Base-by-base conservation (phyloP, 2,797 vertebrate genomes). In the Distichodus sexfasciatus region DNA sequence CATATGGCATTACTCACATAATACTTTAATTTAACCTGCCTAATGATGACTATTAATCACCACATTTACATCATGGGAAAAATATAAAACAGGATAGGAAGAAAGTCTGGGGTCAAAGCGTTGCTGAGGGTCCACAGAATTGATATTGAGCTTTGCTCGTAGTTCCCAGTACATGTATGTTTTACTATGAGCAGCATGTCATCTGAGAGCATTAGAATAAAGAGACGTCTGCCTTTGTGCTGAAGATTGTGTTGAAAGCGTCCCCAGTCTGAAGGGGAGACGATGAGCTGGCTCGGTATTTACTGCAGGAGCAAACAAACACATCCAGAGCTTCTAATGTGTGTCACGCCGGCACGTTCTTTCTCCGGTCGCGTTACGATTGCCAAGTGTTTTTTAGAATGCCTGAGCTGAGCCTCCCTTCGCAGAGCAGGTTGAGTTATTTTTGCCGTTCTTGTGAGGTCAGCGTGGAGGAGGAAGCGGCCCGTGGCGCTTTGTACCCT, bases 141-240 rank as follows among this genome's bases (percentile, higher is more conserved):
- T 92, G 93, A 77, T 94, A 91, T 94, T 93, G 95, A 89, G 94
- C 95, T 91, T 85, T 87, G 84, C 46, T 86, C 85, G 51, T 60
- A n/a, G n/a, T 36, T 74, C 69, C 31, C 57, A n/a, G 35, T 33
- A 47, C 58, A 24, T 48, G 53, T 44, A 61, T 70, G 66, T 65
- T 76, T 67, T 72, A 68, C 59, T 78, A 72, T 67, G 69, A 76
- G 55, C 36, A 65, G 74, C 38, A 19, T 76, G 73, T 75, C 76
- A 72, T 53, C 71, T 64, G 66, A 78, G 72, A 72, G 58, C 64
- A 60, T 66, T 72, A 57, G 50, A 68, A 78, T 64, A 63, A 74
- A 76, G 73, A 76, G 67, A 78, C 35, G 60, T 63, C 46, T 72
- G 15, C 10, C 19, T 4, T 4, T 33, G 31, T 36, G 59, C 40